phyloP scores from a whole-genome alignment of 2,113 vertebrate species.

The Elephantulus edwardii region DNA sequence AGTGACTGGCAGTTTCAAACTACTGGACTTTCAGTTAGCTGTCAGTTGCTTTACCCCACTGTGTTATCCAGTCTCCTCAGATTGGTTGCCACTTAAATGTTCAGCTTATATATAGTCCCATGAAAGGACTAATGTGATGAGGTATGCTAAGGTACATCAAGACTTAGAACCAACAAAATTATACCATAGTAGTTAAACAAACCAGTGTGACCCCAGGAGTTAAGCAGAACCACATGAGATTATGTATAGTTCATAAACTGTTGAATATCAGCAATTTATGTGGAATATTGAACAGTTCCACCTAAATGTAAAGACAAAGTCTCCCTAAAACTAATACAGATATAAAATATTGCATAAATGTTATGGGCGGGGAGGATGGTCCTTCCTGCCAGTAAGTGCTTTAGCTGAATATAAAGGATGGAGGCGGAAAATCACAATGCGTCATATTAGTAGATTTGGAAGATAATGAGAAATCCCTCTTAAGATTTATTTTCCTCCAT shows the following conservation, averaged over 20 bases:
- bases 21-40: background rate
- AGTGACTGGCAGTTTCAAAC: too few species aligned
- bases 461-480: too few species aligned
- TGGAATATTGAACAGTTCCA: background rate
- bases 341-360: too few species aligned
- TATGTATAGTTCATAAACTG: background rate
- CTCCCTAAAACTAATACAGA: too few species aligned
- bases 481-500: too few species aligned
- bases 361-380: too few species aligned
- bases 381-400: too few species aligned
- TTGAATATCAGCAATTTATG: background rate
- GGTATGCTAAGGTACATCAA: background rate
- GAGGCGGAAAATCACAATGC: too few species aligned
- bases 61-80: background rate
- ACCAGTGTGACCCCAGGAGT: background rate
- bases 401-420: too few species aligned
- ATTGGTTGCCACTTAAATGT: too few species aligned
- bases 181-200: background rate
- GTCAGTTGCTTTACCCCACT: background rate
- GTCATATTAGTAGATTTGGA: too few species aligned
- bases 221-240: slow-evolving; percentile 5
- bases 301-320: too few species aligned
- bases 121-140: background rate
- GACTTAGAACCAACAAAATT: background rate
- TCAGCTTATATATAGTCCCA: background rate